Base-by-base conservation (phyloP, 2,888 invertebrate species). In the Chrysolina oricalcia region DNA sequence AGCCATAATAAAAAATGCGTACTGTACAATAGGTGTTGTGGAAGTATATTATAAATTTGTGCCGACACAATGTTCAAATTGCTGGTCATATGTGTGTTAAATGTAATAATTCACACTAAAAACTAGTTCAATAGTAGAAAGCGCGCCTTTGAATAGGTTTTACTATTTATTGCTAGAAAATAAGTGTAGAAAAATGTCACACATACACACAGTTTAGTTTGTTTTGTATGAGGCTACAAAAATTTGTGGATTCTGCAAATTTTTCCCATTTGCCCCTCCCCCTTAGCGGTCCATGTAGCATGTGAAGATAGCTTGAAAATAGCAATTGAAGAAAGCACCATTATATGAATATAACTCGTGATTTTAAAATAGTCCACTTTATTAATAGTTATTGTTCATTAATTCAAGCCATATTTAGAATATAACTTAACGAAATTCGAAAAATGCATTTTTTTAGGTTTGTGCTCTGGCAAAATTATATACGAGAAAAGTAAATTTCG, bases 261-360 rank as follows among this genome's bases (percentile, higher is more conserved):
- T 84, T 84, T 81, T 85, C 87, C 87, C 86, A 82, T 87, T 87
- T 87, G 87, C 88, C 89, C 89, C 88, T 88, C 87, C 89, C 87
- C 84, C 82, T 83, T 85, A 87, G 88, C 88, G 86, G 87, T 88
- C 87, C 88, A 87, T 88, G 86, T 87, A 89, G 88, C 88, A 88
- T 88, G 89, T 89, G 89, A 89, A 88, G 88, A 87, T 88, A 88
- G 88, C 88, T 88, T 88, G 88, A 89, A 87, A 86, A 87, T 85
- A 88, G 88, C 88, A 87, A 87, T 88, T 88, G 87, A 88, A 88
- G 87, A 89, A 89, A 88, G 88, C 89, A 88, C 88, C 88, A 87
- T 86, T 86, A 83, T 86, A 82, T 80, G 75, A 80, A 76, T 85
- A 82, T 83, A 86, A 85, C 82, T 85, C 80, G 83, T 85, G 83